phyloP scores from a whole-genome alignment of 2,797 vertebrate species.

The Pyrocephalus nanus region DNA sequence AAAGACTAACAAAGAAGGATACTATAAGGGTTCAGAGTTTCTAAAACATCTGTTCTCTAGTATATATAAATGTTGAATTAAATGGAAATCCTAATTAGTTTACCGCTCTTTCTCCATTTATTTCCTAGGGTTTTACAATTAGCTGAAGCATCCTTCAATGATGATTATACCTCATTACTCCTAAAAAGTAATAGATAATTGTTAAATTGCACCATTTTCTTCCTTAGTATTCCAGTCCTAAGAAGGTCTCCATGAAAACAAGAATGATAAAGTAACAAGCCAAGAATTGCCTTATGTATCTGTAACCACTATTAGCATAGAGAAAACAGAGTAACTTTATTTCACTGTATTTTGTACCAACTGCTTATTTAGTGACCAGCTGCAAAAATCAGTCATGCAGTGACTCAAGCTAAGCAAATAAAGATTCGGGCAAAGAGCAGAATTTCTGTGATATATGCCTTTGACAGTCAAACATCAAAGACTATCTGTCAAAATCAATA shows the following conservation, averaged over 20 bases:
- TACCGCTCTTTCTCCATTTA: not conserved
- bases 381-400: not conserved
- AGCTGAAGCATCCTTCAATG: not conserved
- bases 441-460: not conserved
- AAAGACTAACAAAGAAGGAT: not conserved
- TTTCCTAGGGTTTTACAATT: not conserved
- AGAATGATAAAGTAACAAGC: not conserved
- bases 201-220: not conserved
- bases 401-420: not conserved
- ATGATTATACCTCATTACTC: not conserved
- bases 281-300: not conserved
- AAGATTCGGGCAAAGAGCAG: not conserved
- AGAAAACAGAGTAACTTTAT: not conserved
- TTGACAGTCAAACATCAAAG: not conserved
- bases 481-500: not conserved
- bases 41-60: not conserved
- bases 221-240: not conserved
- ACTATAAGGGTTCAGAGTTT: not conserved
- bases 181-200: not conserved
- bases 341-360: not conserved
- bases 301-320: not conserved
- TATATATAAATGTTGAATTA: not conserved
- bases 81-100: not conserved
- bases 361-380: not conserved
- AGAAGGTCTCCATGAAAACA: not conserved